Conservation (phyloP, 2,113 vertebrate genomes). For the Syngnathoides biaculeatus region DNA sequence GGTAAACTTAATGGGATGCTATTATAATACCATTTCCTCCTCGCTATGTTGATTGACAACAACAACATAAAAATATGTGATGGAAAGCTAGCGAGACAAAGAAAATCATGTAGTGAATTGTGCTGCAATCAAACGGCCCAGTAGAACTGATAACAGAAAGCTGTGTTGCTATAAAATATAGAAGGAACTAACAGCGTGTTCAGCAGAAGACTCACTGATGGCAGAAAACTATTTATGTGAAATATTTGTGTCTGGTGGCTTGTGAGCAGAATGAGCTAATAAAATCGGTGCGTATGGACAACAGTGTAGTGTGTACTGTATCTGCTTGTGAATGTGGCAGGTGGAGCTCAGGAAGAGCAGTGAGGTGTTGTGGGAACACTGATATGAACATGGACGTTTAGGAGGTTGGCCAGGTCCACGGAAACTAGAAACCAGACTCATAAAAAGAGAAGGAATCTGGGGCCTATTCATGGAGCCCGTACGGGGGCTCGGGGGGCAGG, state of each 20-base stretch:
- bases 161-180: conserved; percentile 1
- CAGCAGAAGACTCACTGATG: conserved; percentile 1
- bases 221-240: conserved; percentile 2
- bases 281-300: conserved; percentile 34
- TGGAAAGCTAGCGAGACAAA: neutral
- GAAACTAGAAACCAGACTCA: conserved; percentile 76
- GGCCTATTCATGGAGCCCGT: conserved; percentile 60
- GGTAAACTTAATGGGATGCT: neutral
- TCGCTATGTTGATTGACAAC: conserved; percentile 8
- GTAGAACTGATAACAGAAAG: conserved; percentile 1
- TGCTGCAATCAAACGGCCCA: neutral
- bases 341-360: conserved; percentile 12
- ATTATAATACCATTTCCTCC: conserved; percentile 11
- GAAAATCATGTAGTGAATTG: neutral
- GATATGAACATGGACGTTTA: conserved; percentile 65
- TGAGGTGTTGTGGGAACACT: conserved; percentile 28
- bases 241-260: conserved; percentile 5
- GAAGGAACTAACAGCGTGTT: neutral
- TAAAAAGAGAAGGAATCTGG: conserved; percentile 67
- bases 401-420: conserved; percentile 62
- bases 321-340: conserved; percentile 2
- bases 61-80: conserved; percentile 1
- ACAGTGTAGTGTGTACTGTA: neutral
- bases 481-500: conserved; percentile 40
- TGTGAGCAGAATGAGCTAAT: conserved; percentile 1